These are phyloP conservation scores for Acomys russatus DNA, from an alignment of 2,797 vertebrate genomes.

Conservation along the genomic window DNA sequence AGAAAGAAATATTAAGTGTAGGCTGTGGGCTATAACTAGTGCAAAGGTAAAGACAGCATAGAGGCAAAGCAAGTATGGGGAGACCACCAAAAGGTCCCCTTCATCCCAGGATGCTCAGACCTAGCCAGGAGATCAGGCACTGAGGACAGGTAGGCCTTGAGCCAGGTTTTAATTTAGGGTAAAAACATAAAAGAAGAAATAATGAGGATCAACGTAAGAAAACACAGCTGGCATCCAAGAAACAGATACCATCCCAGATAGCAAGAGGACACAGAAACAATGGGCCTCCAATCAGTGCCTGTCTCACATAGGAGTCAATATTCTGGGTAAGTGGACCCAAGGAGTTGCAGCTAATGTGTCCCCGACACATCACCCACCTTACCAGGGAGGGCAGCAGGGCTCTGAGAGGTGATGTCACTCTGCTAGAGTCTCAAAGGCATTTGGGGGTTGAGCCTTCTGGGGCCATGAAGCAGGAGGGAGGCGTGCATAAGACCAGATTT, in stretches of 20 bases:
- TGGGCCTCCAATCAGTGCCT: accelerated
- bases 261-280: not conserved
- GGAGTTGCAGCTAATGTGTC: accelerated
- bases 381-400: not conserved
- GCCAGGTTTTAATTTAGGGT: not conserved
- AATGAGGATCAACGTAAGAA: not conserved
- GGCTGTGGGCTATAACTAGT: too few relatives aligned
- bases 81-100: not conserved
- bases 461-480: not conserved
- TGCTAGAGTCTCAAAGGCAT: not conserved
- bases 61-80: accelerated
- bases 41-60: not conserved
- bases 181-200: not conserved
- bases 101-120: not conserved
- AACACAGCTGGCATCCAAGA: not conserved
- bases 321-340: accelerated
- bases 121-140: not conserved
- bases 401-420: not conserved
- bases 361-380: accelerated
- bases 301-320: accelerated
- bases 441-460: not conserved
- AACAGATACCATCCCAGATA: not conserved
- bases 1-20: not conserved
- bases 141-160: not conserved
- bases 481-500: accelerated